These are phyloP conservation scores for Leptopilina myrica DNA, from an alignment of 2,888 invertebrate genomes.

Conservation along the genomic window DNA sequence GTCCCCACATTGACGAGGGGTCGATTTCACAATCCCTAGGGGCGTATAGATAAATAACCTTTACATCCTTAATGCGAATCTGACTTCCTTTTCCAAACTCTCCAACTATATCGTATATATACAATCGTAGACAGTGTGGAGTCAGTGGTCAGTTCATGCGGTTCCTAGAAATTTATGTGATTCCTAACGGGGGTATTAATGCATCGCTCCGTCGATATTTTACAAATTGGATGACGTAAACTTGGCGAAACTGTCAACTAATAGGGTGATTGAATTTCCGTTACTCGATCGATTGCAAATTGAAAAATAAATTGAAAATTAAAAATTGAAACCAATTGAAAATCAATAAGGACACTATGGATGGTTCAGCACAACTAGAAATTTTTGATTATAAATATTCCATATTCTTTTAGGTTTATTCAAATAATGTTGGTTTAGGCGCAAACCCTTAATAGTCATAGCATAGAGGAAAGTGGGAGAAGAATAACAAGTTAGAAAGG, in stretches of 20 bases:
- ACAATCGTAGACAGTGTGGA: constrained; percentile 42
- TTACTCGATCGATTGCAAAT: neutral
- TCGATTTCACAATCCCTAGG: constrained; percentile 54
- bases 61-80: constrained; percentile 41
- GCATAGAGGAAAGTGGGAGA: constrained; percentile 1
- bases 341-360: no score
- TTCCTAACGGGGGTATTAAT: constrained; percentile 41
- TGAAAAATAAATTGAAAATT: no score
- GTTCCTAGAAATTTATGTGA: constrained; percentile 64
- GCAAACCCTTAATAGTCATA: no score
- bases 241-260: constrained; percentile 61
- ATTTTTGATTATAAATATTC: no score
- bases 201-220: constrained; percentile 61
- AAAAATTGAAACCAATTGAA: no score
- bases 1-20: constrained; percentile 57
- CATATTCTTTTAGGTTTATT: no score
- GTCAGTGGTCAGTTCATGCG: constrained; percentile 65
- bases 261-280: constrained; percentile 58
- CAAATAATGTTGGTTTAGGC: no score
- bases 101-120: neutral
- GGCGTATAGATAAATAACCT: constrained; percentile 60
- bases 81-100: constrained; percentile 25
- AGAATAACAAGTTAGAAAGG: constrained; percentile 22
- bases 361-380: no score
- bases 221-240: constrained; percentile 64